Evolutionary conservation across 2,888 invertebrate species (phyloP), one percentile per base, ranked within the genome.

Genomic region (Geotrupes spiniger): DNA sequence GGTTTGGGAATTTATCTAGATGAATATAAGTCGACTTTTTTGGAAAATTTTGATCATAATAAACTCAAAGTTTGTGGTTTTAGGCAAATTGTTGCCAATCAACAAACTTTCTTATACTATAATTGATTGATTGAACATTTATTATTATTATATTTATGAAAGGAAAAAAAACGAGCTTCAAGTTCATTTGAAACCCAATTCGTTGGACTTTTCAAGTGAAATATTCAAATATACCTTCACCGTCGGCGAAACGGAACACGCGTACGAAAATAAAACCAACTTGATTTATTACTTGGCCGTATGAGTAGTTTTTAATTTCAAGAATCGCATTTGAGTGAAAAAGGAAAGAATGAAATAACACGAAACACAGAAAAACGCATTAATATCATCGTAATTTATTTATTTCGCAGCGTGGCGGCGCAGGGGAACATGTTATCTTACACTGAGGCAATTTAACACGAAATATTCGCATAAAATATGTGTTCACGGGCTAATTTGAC

Each of bases 391-490:
- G 46, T 46, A 40, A 46, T 46, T 46, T 46, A 46, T 46, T 46
- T 46, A 46, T 46, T 46, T 46, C 42, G 11, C 48, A 48, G 48
- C 48, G 38, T 48, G 48, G 28, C 38, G 36, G 48, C 48, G 48
- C 42, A 42, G 42, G 48, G 42, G 29, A 42, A 48, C 48, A 48
- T 42, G 46, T 46, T 46, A 46, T 33, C 46, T 46, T 46, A 42
- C 48, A 38, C 48, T 21, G 38, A 27, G 21, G 48, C 48, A 27
- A 48, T 48, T 48, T 48, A 48, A 38, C 48, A 48, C 48, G 48
- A 48, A 48, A 48, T 42, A 42, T 48, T 28, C 48, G 31, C 37
- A 42, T 48, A 48, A 48, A 48, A 48, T 48, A 48, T 48, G 42
- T 42, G 48, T 42, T 42, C 37, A 36, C 28, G 37, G 42, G 42